These are phyloP conservation scores for Tenthredo livida DNA, from an alignment of 2,888 invertebrate genomes.

Conservation along the genomic window DNA sequence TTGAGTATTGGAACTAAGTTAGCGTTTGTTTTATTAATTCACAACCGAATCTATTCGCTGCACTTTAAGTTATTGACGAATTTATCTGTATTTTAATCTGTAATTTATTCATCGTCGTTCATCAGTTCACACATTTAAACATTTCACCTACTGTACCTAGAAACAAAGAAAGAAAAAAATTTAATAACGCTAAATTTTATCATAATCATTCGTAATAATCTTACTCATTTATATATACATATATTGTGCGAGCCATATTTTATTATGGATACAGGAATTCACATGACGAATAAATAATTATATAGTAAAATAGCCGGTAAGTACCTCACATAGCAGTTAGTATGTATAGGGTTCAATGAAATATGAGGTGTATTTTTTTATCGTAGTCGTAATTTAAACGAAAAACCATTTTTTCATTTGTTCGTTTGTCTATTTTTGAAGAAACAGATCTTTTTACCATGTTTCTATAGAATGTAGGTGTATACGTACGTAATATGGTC, in stretches of 20 bases:
- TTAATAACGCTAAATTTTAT: background rate
- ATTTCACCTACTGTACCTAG: background rate
- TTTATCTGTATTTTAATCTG: background rate
- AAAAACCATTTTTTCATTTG: background rate
- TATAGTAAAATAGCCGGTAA: constrained; percentile 3
- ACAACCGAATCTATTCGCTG: background rate
- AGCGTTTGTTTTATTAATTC: background rate
- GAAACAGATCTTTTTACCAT: constrained; percentile 5
- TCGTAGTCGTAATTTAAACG: background rate
- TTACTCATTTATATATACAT: background rate
- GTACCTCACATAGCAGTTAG: background rate
- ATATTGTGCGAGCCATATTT: background rate
- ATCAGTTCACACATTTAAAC: background rate
- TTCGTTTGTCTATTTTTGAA: background rate
- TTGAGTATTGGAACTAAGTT: background rate
- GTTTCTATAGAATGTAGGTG: background rate
- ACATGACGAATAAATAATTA: constrained; percentile 2
- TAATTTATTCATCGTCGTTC: background rate
- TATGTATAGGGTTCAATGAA: background rate
- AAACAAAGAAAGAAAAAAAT: background rate
- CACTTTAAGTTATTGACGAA: background rate
- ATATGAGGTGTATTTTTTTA: background rate
- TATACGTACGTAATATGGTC: background rate
- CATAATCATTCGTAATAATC: background rate
- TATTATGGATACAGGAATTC: too few relatives aligned